Percentiles rank a stretch among this genome's conserved stretches.
These are phyloP conservation scores for Lepetodrilus schrolli DNA, from an alignment of 2,888 invertebrate genomes.

Conservation along the genomic window DNA sequence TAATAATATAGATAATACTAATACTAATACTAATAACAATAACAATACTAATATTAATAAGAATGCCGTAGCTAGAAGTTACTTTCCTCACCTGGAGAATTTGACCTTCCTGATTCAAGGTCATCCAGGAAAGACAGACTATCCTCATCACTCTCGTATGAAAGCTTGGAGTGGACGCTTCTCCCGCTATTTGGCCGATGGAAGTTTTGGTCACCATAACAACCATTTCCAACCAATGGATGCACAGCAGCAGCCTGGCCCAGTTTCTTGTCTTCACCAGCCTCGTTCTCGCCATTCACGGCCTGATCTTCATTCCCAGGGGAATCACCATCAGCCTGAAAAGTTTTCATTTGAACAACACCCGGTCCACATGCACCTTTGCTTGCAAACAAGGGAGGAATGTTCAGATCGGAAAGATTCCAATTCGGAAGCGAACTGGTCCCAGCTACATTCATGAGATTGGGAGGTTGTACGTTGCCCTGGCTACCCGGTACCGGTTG, in stretches of 20 bases:
- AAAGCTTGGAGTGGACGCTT: conserved; percentile 10
- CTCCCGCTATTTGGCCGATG: background rate
- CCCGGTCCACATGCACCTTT: background rate
- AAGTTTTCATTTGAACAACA: too few species aligned
- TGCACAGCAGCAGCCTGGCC: background rate
- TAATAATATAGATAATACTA: too few species aligned
- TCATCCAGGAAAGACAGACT: conserved; percentile 42
- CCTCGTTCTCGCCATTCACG: background rate
- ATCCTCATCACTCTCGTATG: conserved; percentile 3
- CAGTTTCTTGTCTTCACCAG: background rate
- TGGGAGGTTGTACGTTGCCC: background rate
- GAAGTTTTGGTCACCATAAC: too few species aligned
- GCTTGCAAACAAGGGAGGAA: background rate
- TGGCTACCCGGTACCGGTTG: background rate
- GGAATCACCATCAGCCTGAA: background rate
- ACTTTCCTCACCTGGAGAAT: conserved; percentile 23
- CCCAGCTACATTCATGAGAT: background rate
- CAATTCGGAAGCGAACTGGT: background rate
- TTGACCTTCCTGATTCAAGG: conserved; percentile 35
- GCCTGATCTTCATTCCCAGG: background rate
- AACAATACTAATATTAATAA: too few species aligned
- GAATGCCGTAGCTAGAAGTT: too few species aligned
- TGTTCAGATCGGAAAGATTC: background rate
- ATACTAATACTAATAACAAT: too few species aligned
- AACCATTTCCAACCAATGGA: background rate